Base-by-base conservation (phyloP, 2,797 vertebrate genomes). In the Schizopygopsis malacanthus region DNA sequence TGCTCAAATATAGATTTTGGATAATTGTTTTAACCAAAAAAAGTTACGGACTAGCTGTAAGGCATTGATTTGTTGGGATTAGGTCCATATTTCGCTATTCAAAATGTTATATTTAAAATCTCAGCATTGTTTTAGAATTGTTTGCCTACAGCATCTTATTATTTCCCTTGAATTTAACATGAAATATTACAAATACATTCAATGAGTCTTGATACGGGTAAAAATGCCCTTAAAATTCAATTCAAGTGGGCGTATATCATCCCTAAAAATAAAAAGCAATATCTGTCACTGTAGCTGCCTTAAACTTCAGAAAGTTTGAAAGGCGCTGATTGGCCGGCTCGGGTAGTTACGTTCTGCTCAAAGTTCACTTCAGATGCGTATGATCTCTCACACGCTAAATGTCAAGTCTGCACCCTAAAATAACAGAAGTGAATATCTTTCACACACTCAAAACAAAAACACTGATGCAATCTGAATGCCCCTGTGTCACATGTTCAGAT, bases 391-490 rank as follows among this genome's bases (percentile, higher is more conserved):
- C 9, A 37, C 16, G 12, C 11, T 54, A 63, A 13, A 41, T n/a
- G 67, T 52, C 18, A 81, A 16, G 18, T 37, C 16, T 70, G 8
- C 33, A 41, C 67, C 50, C 12, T 41, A 65, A 75, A 67, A 47
- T 83, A 88, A 88, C 83, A 79, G 80, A 33, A 79, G 75, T 72
- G 69, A 61, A 79, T 72, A 50, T 71, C 56, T 81, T 56, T 85
- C 85, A 80, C 77, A 61, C 52, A 67, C 59, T 47, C 52, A 71
- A 79, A 85, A 88, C 75, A 88, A 88, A 77, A 76, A 82, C 73
- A 81, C 72, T 82, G 45, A 28, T 67, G 41, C 59, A 82, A 75
- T 80, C 85, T 82, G 63, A 79, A 84, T 79, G 15, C 47, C 77
- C 81, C 56, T 70, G 39, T 73, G 83, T 79, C 61, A 84, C 70